A percentile compares a stretch with the other conserved stretches of the same genome.
phyloP scores from a whole-genome alignment of 2,797 vertebrate species.

The Nannoperca obscura region DNA sequence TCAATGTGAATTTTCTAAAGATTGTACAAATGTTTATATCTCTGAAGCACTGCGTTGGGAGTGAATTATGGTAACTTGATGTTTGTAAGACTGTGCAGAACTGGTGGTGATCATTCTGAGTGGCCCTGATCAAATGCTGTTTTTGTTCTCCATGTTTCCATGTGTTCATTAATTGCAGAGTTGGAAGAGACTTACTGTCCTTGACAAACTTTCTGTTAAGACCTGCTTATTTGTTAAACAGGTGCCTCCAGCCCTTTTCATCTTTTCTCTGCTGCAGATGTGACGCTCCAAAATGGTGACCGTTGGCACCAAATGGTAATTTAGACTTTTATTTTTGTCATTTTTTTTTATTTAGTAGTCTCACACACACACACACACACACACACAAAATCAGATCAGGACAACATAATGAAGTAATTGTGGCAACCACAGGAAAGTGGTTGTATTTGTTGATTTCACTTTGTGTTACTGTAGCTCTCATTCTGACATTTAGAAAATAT shows the following conservation, averaged over 20 bases:
- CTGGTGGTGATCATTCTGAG: not conserved
- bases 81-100: slow-evolving; percentile 11
- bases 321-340: slow-evolving; percentile 1
- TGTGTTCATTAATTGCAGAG: slow-evolving; percentile 25
- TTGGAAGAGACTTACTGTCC: slow-evolving; percentile 8
- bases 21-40: slow-evolving; percentile 80
- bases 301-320: not conserved
- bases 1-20: slow-evolving; percentile 82
- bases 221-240: not conserved
- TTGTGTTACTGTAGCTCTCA: not conserved
- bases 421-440: not conserved
- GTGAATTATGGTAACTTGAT: slow-evolving; percentile 21
- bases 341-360: slow-evolving; percentile 4
- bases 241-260: not conserved
- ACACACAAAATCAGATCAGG: too few relatives aligned
- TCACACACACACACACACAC: not conserved
- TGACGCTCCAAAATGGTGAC: not conserved
- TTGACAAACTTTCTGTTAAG: not conserved
- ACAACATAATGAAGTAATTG: not conserved
- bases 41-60: slow-evolving; percentile 70
- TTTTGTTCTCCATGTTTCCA: slow-evolving; percentile 15
- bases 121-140: slow-evolving; percentile 33
- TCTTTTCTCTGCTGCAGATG: not conserved
- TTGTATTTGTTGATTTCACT: not conserved
- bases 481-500: not conserved